phyloP scores from a whole-genome alignment of 2,113 vertebrate genomes.

The Mormyrus lacerda region DNA sequence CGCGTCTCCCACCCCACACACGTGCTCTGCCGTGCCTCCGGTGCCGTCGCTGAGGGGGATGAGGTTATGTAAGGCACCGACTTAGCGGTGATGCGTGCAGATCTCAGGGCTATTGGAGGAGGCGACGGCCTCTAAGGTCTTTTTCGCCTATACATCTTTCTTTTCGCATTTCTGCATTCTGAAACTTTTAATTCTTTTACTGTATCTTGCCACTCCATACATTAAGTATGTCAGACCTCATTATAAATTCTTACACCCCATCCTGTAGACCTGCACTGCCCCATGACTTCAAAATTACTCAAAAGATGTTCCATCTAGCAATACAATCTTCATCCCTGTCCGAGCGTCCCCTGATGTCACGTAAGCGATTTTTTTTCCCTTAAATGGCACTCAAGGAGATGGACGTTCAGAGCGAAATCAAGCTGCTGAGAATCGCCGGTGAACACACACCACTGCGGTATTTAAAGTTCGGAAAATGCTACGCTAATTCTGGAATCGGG shows the following conservation, averaged over 20 bases:
- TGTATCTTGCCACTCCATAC: not conserved
- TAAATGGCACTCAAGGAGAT: not conserved
- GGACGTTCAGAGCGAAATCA: not conserved
- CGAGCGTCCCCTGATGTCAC: not conserved
- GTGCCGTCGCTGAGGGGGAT: not conserved
- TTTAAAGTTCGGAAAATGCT: not conserved
- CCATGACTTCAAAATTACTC: not conserved
- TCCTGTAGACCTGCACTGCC: not conserved
- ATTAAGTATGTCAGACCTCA: not conserved
- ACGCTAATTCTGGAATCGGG: not conserved
- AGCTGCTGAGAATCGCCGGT: not conserved
- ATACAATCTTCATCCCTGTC: not conserved
- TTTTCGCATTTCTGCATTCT: not conserved
- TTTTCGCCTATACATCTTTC: not conserved
- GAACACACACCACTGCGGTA: not conserved
- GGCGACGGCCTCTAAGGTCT: not conserved
- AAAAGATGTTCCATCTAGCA: not conserved
- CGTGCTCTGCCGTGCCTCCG: not conserved
- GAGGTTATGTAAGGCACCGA: conserved; percentile 4
- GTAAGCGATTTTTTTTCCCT: not conserved
- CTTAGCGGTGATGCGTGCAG: not conserved
- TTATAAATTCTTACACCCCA: not conserved
- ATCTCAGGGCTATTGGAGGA: not conserved
- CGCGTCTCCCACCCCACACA: not conserved
- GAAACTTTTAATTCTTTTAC: not conserved